Percentiles rank a stretch among this genome's conserved stretches.
phyloP scores from a whole-genome alignment of 2,797 vertebrate genomes.

The Streptopelia turtur region DNA sequence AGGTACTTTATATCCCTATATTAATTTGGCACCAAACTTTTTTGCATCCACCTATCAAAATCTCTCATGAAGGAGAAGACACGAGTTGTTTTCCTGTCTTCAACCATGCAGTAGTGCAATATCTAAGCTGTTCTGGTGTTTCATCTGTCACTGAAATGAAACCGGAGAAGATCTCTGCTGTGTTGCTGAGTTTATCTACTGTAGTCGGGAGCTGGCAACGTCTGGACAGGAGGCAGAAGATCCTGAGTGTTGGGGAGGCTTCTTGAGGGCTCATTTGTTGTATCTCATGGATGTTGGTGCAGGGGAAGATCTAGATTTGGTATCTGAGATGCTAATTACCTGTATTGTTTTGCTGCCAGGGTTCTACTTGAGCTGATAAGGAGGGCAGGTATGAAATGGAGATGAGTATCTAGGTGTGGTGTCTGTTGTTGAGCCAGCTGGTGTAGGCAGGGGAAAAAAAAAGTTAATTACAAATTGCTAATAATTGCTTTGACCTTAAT shows the following conservation, averaged over 20 bases:
- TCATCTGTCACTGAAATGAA: background rate
- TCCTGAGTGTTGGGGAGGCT: background rate
- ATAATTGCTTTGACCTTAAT: slow-evolving; percentile 25
- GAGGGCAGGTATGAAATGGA: background rate
- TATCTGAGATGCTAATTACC: background rate
- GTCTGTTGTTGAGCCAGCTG: background rate
- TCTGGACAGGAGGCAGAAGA: background rate
- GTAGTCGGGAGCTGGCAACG: background rate
- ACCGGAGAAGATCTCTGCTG: background rate
- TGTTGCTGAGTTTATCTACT: background rate
- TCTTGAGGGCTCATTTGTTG: background rate
- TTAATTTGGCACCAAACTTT: background rate
- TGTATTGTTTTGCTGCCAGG: background rate
- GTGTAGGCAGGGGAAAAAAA: background rate
- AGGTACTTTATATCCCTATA: background rate
- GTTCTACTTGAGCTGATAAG: background rate
- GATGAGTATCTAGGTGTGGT: slow-evolving; percentile 6
- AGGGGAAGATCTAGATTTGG: background rate
- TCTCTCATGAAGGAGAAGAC: background rate
- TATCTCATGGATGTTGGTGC: background rate
- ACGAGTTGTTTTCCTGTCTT: background rate
- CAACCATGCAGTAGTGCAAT: background rate
- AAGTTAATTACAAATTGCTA: background rate
- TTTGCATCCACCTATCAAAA: background rate
- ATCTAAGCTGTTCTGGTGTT: background rate